Conservation (phyloP, 2,797 vertebrate species). For the Salmo trutta region DNA sequence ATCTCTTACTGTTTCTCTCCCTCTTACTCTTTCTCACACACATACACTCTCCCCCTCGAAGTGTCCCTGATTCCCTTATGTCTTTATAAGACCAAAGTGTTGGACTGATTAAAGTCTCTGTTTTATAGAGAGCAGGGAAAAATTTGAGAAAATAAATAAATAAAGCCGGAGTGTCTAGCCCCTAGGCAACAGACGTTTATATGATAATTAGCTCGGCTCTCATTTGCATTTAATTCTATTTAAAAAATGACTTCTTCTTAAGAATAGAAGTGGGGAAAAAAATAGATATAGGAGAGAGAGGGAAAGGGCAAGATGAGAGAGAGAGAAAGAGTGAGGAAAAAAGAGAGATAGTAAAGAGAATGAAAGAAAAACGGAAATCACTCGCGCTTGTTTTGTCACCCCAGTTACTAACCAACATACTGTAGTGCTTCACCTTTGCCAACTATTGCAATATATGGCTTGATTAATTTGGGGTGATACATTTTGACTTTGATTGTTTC, state of each 20-base stretch:
- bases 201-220: slow-evolving; percentile 76
- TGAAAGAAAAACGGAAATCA: background rate
- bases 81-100: slow-evolving; percentile 65
- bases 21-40: background rate
- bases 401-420: slow-evolving; percentile 34
- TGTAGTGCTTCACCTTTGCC: slow-evolving; percentile 11
- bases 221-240: slow-evolving; percentile 81
- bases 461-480: slow-evolving; percentile 17
- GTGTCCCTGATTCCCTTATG: slow-evolving; percentile 55
- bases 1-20: background rate
- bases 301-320: slow-evolving; percentile 41
- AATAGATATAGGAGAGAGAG: slow-evolving; percentile 35
- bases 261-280: slow-evolving; percentile 42
- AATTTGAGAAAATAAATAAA: slow-evolving; percentile 73
- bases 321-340: background rate
- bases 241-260: slow-evolving; percentile 64
- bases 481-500: background rate
- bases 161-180: slow-evolving; percentile 62
- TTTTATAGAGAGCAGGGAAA: slow-evolving; percentile 65
- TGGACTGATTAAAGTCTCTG: slow-evolving; percentile 66
- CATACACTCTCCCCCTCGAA: slow-evolving; percentile 7
- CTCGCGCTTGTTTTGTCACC: slow-evolving; percentile 10
- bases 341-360: background rate
- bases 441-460: slow-evolving; percentile 10
- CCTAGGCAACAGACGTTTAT: slow-evolving; percentile 73